A percentile compares a stretch with the other conserved stretches of the same genome.
Evolutionary conservation across 2,797 vertebrate species (phyloP).

Genomic region (Hippoglossus hippoglossus): DNA sequence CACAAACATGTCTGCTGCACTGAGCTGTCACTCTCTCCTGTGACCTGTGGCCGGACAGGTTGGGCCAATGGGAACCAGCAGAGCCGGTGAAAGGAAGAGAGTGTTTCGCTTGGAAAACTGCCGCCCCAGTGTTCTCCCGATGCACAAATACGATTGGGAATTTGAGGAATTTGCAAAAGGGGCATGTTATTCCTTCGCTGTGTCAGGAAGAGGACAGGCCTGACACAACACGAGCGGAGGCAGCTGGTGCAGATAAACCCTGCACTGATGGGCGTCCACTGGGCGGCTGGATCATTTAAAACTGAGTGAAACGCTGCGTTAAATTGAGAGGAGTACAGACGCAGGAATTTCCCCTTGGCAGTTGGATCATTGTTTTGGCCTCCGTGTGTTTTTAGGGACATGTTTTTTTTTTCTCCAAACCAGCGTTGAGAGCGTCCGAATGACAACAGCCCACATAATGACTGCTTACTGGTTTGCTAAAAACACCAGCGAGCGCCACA

Average conservation of each 20-base stretch:
- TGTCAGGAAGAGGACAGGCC: conserved; percentile 72
- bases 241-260: conserved; percentile 42
- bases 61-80: conserved; percentile 23
- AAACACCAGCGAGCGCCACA: conserved; percentile 66
- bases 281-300: conserved; percentile 30
- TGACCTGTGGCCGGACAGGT: conserved; percentile 19
- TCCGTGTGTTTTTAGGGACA: conserved; percentile 40
- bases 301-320: conserved; percentile 15
- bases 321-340: conserved; percentile 34
- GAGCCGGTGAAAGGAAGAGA: conserved; percentile 52
- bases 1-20: conserved; percentile 37
- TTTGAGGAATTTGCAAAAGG: conserved; percentile 67
- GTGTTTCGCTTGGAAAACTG: conserved; percentile 66
- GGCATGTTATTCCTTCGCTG: conserved; percentile 63
- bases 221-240: conserved; percentile 63
- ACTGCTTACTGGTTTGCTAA: conserved; percentile 46
- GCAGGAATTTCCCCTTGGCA: conserved; percentile 58
- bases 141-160: conserved; percentile 56
- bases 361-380: conserved; percentile 56
- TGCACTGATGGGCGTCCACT: conserved; percentile 9
- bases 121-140: conserved; percentile 30
- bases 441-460: conserved; percentile 74
- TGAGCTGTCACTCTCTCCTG: conserved; percentile 10
- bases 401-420: conserved; percentile 54
- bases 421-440: conserved; percentile 47